Base-by-base conservation (phyloP, 2,797 vertebrate genomes). In the Megaceryle alcyon region DNA sequence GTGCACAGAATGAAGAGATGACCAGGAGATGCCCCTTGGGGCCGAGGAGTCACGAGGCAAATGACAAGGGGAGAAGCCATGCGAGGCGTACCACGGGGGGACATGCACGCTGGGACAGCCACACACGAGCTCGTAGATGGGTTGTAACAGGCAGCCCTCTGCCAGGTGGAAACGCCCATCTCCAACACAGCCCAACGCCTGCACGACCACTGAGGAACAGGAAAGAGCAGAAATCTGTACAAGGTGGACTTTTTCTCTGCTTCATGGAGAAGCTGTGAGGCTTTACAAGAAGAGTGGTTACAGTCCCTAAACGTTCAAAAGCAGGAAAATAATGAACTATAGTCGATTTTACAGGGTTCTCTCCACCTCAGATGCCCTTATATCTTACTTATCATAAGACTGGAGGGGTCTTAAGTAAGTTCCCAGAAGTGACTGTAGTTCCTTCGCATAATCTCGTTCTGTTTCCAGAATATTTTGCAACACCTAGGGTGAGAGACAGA, bases 391-490 rank as follows among this genome's bases (percentile, higher is more conserved):
- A 97, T 99, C 99, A 33, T 98, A 99, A 96, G 98, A 97, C 98
- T 99, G 99, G 85, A 99, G 98, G 26, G 99, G 98, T 96, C 99
- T 98, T 90, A 99, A 98, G 97, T 99, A 99, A 97, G 98, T 99
- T 87, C 97, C 98, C 96, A 99, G 97, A 92, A 99, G 98, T 2
- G 98, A 98, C 92, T 99, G 99, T 44, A 99, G 97, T 90, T 99
- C 99, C 98, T 99, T 99, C 64, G 99, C 98, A 97, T 99, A 99
- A 94, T 99, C 99, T 82, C 98, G 98, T 97, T 99, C 99, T 43
- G 99, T 99, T 92, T 99, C 99, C 98, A 99, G 97, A 97, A 99
- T 99, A 98, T 99, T 99, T 97, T 99, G 99, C 43, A 99, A 99
- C 69, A 99, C 99, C 99, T 99, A 98, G 33, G 81, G 93, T 83